These are phyloP conservation scores for Atlantisia rogersi DNA, from an alignment of 2,113 vertebrate species.

Conservation along the genomic window DNA sequence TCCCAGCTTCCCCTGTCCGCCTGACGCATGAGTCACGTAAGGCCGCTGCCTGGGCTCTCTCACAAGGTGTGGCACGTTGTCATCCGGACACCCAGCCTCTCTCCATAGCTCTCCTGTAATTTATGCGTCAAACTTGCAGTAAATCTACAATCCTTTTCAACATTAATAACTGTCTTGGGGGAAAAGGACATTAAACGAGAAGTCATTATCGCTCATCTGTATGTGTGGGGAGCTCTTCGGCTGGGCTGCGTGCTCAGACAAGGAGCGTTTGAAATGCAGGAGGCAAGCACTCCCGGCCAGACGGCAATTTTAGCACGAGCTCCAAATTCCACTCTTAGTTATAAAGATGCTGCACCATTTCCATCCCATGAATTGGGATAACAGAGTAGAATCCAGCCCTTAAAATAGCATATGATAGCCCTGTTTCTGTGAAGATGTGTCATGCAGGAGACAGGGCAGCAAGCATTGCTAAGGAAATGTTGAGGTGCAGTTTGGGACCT, in stretches of 20 bases:
- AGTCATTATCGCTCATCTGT: neutral
- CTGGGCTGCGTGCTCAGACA: neutral
- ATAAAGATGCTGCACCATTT: neutral
- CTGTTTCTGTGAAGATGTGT: neutral
- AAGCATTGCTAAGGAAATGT: neutral
- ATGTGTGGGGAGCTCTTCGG: neutral
- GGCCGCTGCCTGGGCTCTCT: neutral
- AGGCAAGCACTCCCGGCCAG: neutral
- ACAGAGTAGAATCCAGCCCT: neutral
- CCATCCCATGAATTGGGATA: neutral
- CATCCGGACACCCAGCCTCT: neutral
- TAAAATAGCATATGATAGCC: neutral
- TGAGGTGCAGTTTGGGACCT: neutral
- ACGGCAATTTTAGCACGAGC: neutral
- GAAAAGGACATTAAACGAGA: neutral
- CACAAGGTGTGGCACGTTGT: neutral
- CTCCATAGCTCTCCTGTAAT: neutral
- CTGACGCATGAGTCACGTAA: rapidly evolving
- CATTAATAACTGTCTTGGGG: neutral
- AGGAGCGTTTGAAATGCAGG: neutral
- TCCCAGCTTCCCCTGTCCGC: neutral
- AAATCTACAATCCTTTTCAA: neutral
- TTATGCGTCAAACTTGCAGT: neutral
- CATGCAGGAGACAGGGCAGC: neutral
- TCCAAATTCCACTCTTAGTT: neutral